Conservation (phyloP, 2,113 vertebrate genomes). For the Orycteropus afer region DNA sequence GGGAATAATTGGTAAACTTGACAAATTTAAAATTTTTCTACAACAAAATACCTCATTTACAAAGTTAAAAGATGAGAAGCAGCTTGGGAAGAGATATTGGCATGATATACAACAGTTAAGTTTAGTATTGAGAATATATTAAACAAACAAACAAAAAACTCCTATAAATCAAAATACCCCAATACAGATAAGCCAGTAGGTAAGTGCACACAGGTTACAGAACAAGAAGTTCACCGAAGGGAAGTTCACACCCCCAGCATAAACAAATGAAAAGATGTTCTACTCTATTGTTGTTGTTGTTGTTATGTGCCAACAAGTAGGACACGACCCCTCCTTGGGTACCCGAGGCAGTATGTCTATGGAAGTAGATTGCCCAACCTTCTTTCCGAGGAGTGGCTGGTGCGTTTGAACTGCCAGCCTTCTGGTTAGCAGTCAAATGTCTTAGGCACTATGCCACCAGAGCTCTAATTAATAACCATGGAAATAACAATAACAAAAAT, state of each 20-base stretch:
- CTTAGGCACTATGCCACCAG: too few relatives aligned
- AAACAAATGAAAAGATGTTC: constrained; percentile 32
- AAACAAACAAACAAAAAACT: not conserved
- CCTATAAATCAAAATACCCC: not conserved
- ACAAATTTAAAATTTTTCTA: not conserved
- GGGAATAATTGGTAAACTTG: constrained; percentile 20
- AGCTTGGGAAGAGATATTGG: not conserved
- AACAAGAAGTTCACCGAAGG: constrained; percentile 13
- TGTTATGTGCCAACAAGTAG: too few relatives aligned
- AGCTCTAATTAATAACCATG: not conserved
- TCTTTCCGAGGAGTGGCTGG: too few relatives aligned
- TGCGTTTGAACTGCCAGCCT: too few relatives aligned
- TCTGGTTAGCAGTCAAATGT: too few relatives aligned
- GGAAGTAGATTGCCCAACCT: too few relatives aligned
- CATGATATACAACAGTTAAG: not conserved
- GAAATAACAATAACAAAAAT: not conserved
- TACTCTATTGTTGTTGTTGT: too few relatives aligned
- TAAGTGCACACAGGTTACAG: not conserved
- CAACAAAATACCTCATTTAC: not conserved
- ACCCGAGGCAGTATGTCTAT: too few relatives aligned
- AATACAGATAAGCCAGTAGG: not conserved
- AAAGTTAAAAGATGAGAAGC: constrained; percentile 4
- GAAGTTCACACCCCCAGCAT: not conserved
- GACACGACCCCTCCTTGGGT: too few relatives aligned
- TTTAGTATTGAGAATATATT: not conserved